A percentile compares a stretch with the other conserved stretches of the same genome.
Conservation (phyloP, 2,888 invertebrate species). For the Polyploca ridens region DNA sequence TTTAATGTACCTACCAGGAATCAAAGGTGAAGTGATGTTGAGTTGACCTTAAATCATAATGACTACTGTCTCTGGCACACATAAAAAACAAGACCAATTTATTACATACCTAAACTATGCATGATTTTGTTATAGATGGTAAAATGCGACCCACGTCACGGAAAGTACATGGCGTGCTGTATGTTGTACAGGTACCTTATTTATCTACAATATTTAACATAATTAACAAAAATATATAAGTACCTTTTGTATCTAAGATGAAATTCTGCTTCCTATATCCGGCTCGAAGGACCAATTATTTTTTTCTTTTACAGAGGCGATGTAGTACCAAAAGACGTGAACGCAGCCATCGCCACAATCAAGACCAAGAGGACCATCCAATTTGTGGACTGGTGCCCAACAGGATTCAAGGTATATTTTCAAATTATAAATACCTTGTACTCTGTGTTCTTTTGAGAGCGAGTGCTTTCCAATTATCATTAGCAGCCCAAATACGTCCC, state of each 20-base stretch:
- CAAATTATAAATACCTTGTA: no score
- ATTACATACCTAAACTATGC: no score
- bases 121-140: slow-evolving; percentile 88
- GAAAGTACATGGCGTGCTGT: slow-evolving; percentile 97
- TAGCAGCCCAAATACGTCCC: no score
- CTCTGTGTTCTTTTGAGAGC: no score
- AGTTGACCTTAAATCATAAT: no score
- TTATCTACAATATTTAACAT: not conserved
- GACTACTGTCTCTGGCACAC: no score
- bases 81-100: no score
- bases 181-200: slow-evolving; percentile 91
- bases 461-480: no score
- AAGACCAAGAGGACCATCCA: slow-evolving; percentile 97
- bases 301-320: slow-evolving; percentile 87
- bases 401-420: slow-evolving; percentile 86
- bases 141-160: slow-evolving; percentile 95
- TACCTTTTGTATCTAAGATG: no score
- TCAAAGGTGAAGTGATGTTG: no score
- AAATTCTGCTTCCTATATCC: not conserved
- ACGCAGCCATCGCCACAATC: slow-evolving; percentile 96
- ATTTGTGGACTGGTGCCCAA: slow-evolving; percentile 95
- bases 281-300: slow-evolving; percentile 9
- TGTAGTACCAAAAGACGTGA: slow-evolving; percentile 97
- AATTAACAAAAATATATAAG: no score
- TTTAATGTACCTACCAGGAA: no score